Percentiles rank a stretch among this genome's conserved stretches.
phyloP scores from a whole-genome alignment of 1,140 invertebrate genomes.

The Lerema accius region DNA sequence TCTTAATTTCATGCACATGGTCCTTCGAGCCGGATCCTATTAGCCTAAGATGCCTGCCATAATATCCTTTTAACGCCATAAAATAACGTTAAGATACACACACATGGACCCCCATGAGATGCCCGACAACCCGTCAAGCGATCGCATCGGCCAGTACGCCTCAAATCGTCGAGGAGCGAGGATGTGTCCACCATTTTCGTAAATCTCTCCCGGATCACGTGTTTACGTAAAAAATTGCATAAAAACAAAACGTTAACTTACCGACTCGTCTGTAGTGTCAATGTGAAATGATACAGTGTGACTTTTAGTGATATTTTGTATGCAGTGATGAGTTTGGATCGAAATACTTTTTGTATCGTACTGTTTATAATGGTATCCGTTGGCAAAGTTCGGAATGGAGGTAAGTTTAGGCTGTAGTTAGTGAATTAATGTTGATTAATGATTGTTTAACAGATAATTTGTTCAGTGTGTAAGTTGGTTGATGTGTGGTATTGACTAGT shows the following conservation, averaged over 20 bases:
- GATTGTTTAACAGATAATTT: neutral
- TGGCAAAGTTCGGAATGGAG: constrained; percentile 62
- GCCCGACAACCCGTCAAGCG: constrained; percentile 2
- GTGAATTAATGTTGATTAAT: too few relatives aligned
- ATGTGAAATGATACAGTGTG: constrained; percentile 19
- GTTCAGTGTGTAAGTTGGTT: too few relatives aligned
- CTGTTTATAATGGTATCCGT: constrained; percentile 49
- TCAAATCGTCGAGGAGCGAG: constrained; percentile 22
- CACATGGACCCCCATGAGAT: constrained; percentile 10
- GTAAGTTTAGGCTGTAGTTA: too few relatives aligned
- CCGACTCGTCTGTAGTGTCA: neutral
- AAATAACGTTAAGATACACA: constrained; percentile 10
- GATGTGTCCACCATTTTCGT: constrained; percentile 21
- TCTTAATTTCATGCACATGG: neutral
- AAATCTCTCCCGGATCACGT: constrained; percentile 27
- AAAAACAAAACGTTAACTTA: too few relatives aligned
- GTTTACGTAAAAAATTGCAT: constrained; percentile 13
- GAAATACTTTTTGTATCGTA: constrained; percentile 50
- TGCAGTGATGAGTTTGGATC: constrained; percentile 61
- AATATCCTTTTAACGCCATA: constrained; percentile 8
- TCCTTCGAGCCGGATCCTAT: neutral
- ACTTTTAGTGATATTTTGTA: constrained; percentile 33
- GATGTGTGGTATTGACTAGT: too few relatives aligned
- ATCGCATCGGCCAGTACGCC: constrained; percentile 15
- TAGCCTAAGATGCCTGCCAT: neutral